A percentile compares a stretch with the other conserved stretches of the same genome.
These are phyloP conservation scores for Lepus oiostolus DNA, from an alignment of 2,797 vertebrate species.

Conservation along the genomic window DNA sequence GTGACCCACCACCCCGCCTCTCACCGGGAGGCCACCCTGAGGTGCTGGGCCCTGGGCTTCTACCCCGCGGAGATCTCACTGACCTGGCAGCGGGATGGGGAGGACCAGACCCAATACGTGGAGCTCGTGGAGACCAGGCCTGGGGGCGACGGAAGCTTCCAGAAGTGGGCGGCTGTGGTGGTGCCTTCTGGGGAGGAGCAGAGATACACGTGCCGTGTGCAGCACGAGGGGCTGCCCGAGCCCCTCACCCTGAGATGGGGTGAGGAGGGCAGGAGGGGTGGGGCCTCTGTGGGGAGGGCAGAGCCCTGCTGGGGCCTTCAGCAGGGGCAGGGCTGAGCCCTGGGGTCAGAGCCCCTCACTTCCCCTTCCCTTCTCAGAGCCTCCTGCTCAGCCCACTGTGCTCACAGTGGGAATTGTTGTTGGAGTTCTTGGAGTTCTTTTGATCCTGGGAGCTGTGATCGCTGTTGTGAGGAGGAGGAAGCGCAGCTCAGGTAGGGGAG, in stretches of 20 bases:
- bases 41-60: conserved; percentile 11
- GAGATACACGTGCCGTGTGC: neutral
- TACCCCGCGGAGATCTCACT: neutral
- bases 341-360: neutral
- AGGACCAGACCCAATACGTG: neutral
- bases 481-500: too few species aligned
- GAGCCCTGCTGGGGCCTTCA: too few species aligned
- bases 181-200: neutral
- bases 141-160: neutral
- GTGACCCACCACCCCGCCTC: neutral
- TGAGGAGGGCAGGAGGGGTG: accelerated
- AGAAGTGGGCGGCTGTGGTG: neutral
- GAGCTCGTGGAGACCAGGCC: neutral
- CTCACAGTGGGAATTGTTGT: too few species aligned
- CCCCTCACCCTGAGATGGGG: conserved; percentile 7
- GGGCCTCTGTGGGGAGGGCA: neutral
- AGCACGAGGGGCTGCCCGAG: neutral
- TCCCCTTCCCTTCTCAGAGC: neutral
- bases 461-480: neutral
- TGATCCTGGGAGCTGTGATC: too few species aligned
- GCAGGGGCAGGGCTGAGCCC: neutral
- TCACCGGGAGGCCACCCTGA: neutral
- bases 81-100: neutral
- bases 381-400: neutral
- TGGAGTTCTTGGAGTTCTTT: too few species aligned